Evolutionary conservation across 1,140 invertebrate species (phyloP).

Genomic region (Geopemphigus sp.): DNA sequence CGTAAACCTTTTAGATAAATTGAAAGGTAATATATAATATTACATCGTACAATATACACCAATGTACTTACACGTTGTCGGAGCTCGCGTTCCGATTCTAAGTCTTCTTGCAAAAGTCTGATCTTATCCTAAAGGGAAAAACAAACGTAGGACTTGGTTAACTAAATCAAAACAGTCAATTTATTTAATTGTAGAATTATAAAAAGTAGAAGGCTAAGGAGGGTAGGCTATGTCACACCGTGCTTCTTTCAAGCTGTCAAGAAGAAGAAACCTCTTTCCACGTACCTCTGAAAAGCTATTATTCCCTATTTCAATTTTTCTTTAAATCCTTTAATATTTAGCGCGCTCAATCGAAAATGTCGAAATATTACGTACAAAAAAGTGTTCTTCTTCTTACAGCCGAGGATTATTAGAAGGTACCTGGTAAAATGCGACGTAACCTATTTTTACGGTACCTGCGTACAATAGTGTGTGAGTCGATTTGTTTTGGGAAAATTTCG

Average conservation of each 20-base stretch:
- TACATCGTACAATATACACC: neutral
- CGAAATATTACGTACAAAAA: too few species aligned
- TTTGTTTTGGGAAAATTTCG: neutral
- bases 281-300: conserved; percentile 13
- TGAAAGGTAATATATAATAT: too few species aligned
- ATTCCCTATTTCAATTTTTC: neutral
- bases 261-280: conserved; percentile 37
- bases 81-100: conserved; percentile 94
- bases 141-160: conserved; percentile 49
- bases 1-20: neutral
- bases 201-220: conserved; percentile 7
- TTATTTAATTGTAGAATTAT: conserved; percentile 38
- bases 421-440: conserved; percentile 33
- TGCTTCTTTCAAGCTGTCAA: conserved; percentile 36
- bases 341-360: too few species aligned
- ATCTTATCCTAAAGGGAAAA: conserved; percentile 87
- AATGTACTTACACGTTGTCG: conserved; percentile 76
- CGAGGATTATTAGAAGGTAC: conserved; percentile 15
- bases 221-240: conserved; percentile 35
- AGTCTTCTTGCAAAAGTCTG: conserved; percentile 93
- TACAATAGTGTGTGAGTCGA: neutral
- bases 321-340: conserved; percentile 12
- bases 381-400: conserved; percentile 36
- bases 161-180: conserved; percentile 42
- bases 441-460: conserved; percentile 35